Conservation (phyloP, 2,888 invertebrate genomes). For the Axea sp. region DNA sequence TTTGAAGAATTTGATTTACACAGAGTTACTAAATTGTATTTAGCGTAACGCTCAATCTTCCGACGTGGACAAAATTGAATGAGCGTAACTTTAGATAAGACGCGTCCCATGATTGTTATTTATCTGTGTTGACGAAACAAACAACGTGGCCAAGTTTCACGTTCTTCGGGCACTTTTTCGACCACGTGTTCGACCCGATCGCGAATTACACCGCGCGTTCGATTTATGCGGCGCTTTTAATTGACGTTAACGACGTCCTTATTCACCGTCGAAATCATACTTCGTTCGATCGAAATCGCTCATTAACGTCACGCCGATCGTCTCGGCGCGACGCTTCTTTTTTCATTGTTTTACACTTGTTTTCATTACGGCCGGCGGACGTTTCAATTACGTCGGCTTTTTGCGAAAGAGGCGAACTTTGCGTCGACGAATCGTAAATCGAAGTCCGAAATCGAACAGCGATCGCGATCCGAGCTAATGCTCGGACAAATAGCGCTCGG, state of each 20-base stretch:
- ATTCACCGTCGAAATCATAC: slow-evolving; percentile 46
- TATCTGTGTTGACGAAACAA: slow-evolving; percentile 21
- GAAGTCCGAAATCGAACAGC: background rate
- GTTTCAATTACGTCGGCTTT: slow-evolving; percentile 47
- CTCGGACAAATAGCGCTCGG: slow-evolving; percentile 46
- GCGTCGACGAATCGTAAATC: slow-evolving; percentile 39
- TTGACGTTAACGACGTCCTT: slow-evolving; percentile 53
- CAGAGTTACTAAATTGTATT: no score
- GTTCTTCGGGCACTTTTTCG: slow-evolving; percentile 45
- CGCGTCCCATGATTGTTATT: slow-evolving; percentile 17
- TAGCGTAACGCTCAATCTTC: no score
- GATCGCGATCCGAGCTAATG: slow-evolving; percentile 31
- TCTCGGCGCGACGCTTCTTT: slow-evolving; percentile 13
- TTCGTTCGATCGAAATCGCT: slow-evolving; percentile 42
- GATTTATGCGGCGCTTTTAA: slow-evolving; percentile 52
- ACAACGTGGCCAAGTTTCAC: slow-evolving; percentile 35
- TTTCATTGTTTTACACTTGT: slow-evolving; percentile 55
- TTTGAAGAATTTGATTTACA: no score
- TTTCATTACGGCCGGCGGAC: slow-evolving; percentile 31
- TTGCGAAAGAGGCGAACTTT: slow-evolving; percentile 26
- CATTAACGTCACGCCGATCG: slow-evolving; percentile 49
- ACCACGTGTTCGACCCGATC: slow-evolving; percentile 9
- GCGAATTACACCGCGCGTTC: slow-evolving; percentile 26
- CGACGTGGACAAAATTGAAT: no score
- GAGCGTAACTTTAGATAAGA: no score